Conservation (phyloP, 2,113 vertebrate species). For the Peucedramus taeniatus region DNA sequence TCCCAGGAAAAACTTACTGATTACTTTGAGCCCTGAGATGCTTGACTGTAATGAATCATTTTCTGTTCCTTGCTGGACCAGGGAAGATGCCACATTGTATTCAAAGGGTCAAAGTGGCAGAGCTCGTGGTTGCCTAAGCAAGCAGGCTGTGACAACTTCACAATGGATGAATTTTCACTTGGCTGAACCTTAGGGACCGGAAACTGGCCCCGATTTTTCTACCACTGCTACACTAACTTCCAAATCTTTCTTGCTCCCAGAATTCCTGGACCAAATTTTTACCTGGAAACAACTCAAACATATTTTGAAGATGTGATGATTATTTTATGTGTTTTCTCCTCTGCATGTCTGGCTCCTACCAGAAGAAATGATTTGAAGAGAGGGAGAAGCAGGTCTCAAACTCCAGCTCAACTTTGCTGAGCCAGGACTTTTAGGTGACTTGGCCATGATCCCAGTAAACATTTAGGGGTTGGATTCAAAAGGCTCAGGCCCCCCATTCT, state of each 20-base stretch:
- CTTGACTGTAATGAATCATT: conserved; percentile 36
- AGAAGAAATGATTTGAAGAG: neutral
- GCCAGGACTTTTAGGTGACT: neutral
- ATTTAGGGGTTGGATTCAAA: neutral
- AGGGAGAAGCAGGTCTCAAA: neutral
- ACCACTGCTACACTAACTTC: neutral
- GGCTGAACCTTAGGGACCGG: neutral
- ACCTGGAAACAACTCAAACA: neutral
- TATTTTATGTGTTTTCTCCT: neutral
- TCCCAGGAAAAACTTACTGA: conserved; percentile 40
- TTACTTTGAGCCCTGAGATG: conserved; percentile 27
- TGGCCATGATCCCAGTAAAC: neutral
- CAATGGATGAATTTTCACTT: neutral
- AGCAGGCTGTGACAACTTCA: neutral
- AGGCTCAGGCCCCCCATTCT: neutral
- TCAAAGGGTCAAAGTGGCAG: neutral
- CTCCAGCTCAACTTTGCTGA: neutral
- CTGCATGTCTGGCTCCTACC: neutral
- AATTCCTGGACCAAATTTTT: neutral
- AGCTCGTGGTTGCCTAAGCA: neutral
- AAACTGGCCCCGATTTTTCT: neutral
- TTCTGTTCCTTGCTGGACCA: conserved; percentile 1
- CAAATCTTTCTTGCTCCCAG: neutral
- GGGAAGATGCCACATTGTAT: neutral
- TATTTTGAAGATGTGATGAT: neutral